Percentiles rank a stretch among this genome's conserved stretches.
Evolutionary conservation across 2,113 vertebrate species (phyloP).

Genomic region (Ophiodon elongatus): DNA sequence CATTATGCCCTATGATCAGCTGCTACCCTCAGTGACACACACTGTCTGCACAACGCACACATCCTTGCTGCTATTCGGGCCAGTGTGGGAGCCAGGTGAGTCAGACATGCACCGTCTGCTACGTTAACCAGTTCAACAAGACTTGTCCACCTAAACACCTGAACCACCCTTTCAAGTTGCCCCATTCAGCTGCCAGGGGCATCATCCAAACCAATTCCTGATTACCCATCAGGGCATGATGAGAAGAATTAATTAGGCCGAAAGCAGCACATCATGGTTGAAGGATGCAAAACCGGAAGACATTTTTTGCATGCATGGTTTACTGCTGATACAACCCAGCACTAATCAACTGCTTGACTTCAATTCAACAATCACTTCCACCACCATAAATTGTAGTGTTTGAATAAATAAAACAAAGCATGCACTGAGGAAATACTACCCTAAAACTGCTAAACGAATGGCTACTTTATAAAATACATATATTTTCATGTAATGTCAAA

Average conservation of each 20-base stretch:
- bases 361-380: background rate
- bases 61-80: conserved; percentile 13
- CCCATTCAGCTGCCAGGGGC: conserved; percentile 31
- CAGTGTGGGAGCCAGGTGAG: conserved; percentile 50
- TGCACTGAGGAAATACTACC: background rate
- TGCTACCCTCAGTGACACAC: conserved; percentile 54
- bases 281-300: conserved; percentile 35
- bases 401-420: conserved; percentile 6
- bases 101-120: conserved; percentile 46
- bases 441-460: background rate
- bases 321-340: conserved; percentile 15
- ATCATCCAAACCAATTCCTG: conserved; percentile 71
- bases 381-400: background rate
- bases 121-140: conserved; percentile 72
- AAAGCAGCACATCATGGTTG: conserved; percentile 37
- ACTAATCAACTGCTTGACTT: conserved; percentile 26
- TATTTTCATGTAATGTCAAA: background rate
- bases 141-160: conserved; percentile 81
- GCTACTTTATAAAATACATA: background rate
- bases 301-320: conserved; percentile 10
- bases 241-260: conserved; percentile 63
- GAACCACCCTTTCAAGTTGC: conserved; percentile 72
- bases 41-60: conserved; percentile 25
- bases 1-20: conserved; percentile 71
- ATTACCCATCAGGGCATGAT: conserved; percentile 70